Conservation (phyloP, 2,113 vertebrate species). For the Zonotrichia leucophrys region DNA sequence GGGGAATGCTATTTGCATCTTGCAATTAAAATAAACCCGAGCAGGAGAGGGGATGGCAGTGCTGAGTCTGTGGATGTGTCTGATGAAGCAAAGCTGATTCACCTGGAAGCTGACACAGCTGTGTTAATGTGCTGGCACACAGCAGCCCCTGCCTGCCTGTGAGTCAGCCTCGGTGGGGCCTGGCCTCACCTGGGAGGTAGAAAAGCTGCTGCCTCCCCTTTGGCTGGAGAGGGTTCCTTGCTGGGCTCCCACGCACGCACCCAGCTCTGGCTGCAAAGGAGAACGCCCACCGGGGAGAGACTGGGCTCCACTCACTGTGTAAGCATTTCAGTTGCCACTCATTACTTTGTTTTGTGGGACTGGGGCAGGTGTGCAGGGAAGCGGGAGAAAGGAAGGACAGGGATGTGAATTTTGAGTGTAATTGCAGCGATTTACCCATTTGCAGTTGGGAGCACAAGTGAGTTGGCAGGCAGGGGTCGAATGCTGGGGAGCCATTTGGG, state of each 20-base stretch:
- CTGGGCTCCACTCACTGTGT: constrained; percentile 15
- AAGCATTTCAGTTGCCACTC: neutral
- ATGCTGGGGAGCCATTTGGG: constrained; percentile 13
- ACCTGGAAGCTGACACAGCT: constrained; percentile 73
- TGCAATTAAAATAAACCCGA: constrained; percentile 73
- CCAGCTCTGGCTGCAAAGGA: constrained; percentile 13
- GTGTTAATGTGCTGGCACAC: constrained; percentile 70
- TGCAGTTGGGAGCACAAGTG: constrained; percentile 19
- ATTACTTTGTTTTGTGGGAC: neutral
- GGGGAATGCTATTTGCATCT: constrained; percentile 66
- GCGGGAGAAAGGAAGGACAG: neutral
- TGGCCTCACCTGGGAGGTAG: constrained; percentile 40
- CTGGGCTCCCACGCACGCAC: constrained; percentile 6
- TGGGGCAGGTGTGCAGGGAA: rapidly evolving
- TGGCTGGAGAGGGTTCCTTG: constrained; percentile 39
- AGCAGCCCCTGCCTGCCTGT: constrained; percentile 50
- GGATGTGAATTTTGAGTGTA: constrained; percentile 5
- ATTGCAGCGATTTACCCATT: constrained; percentile 67
- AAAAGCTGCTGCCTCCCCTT: constrained; percentile 41
- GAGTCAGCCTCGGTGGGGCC: constrained; percentile 22
- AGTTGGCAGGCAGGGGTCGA: constrained; percentile 57
- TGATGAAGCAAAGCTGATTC: constrained; percentile 78
- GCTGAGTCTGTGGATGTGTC: constrained; percentile 66
- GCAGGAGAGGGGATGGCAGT: constrained; percentile 57
- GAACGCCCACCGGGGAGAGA: neutral